Percentiles rank a stretch among this genome's conserved stretches.
phyloP scores from a whole-genome alignment of 2,113 vertebrate genomes.

The Gorsachius goisagi region DNA sequence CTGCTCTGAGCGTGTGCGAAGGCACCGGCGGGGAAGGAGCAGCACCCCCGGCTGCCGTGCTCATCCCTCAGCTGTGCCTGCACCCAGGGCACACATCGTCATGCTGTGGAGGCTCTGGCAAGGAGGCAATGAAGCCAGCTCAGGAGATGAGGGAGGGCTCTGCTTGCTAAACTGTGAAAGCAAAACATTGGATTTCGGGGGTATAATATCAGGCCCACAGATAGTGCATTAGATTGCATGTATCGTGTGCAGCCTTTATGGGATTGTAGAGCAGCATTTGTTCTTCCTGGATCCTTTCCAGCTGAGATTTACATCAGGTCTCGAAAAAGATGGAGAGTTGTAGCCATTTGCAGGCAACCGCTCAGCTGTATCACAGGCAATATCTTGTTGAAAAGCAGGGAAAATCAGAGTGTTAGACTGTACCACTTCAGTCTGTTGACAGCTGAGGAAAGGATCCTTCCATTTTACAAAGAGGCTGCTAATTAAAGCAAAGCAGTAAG shows the following conservation, averaged over 20 bases:
- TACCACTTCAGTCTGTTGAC: background rate
- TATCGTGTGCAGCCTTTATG: background rate
- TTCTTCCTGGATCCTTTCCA: background rate
- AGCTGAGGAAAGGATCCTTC: background rate
- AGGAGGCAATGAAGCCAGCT: background rate
- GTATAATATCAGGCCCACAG: background rate
- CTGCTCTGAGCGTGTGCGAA: background rate
- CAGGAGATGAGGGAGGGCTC: background rate
- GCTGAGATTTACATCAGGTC: background rate
- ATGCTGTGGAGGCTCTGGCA: rapidly evolving
- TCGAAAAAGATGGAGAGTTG: background rate
- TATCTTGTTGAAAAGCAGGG: background rate
- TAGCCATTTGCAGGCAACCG: background rate
- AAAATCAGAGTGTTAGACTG: background rate
- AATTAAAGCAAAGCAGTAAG: background rate
- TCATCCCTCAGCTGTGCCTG: rapidly evolving
- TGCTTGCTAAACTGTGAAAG: background rate
- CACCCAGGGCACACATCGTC: background rate
- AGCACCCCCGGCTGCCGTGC: background rate
- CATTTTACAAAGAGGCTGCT: background rate
- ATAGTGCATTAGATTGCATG: rapidly evolving
- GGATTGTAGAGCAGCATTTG: background rate
- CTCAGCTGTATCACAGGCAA: background rate
- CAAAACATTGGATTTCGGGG: background rate
- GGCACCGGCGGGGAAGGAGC: background rate